Percentiles rank a stretch among this genome's conserved stretches.
Evolutionary conservation across 2,888 invertebrate genomes (phyloP).

Genomic region (Conus canariensis): DNA sequence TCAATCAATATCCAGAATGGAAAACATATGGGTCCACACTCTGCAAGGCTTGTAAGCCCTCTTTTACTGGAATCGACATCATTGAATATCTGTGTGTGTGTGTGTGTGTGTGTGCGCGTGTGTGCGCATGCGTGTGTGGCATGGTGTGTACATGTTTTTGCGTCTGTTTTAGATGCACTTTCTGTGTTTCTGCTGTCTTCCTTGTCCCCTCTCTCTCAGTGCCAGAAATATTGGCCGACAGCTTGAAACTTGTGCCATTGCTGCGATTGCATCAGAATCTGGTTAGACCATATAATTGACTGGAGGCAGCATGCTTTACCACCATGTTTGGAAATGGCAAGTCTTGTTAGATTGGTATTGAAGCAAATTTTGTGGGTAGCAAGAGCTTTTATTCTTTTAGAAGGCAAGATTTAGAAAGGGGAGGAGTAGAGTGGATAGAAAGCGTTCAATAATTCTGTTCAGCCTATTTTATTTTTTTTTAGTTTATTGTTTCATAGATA

Average conservation of each 20-base stretch:
- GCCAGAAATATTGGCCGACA: background rate
- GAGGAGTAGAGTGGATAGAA: too few relatives aligned
- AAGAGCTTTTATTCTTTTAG: too few relatives aligned
- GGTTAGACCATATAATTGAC: background rate
- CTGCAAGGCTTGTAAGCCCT: background rate
- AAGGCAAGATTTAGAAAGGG: too few relatives aligned
- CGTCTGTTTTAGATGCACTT: too few relatives aligned
- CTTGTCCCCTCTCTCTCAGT: background rate
- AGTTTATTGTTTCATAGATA: too few relatives aligned
- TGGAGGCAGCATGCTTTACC: background rate
- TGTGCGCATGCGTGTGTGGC: background rate
- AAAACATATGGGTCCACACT: background rate
- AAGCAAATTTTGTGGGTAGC: background rate
- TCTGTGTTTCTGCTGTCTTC: too few relatives aligned
- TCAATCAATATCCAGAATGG: conserved; percentile 16
- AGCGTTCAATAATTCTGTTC: too few relatives aligned
- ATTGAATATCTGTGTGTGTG: background rate
- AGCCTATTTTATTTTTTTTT: too few relatives aligned
- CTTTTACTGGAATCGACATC: background rate
- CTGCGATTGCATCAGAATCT: background rate
- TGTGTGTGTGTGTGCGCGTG: background rate
- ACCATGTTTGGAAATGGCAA: background rate
- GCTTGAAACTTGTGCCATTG: background rate
- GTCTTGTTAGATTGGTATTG: background rate
- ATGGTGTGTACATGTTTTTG: too few relatives aligned